phyloP scores from a whole-genome alignment of 2,888 invertebrate genomes.

The Oscheius sp. region DNA sequence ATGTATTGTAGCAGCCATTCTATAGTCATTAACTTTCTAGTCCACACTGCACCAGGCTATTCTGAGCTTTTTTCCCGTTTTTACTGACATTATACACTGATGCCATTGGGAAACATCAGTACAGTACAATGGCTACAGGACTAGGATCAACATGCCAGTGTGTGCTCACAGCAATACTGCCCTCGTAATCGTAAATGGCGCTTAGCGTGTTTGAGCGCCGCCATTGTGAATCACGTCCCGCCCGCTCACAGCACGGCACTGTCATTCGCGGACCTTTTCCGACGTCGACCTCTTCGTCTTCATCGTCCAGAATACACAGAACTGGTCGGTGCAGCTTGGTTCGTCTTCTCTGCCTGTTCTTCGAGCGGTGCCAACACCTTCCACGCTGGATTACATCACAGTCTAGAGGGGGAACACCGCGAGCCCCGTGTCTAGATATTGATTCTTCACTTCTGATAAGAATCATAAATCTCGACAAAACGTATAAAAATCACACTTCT shows the following conservation, averaged over 20 bases:
- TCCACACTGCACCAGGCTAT: too few relatives aligned
- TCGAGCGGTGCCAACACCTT: neutral
- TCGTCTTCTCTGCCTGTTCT: neutral
- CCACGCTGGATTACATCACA: neutral
- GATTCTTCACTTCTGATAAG: conserved; percentile 13
- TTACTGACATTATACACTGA: too few relatives aligned
- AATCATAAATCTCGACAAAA: conserved; percentile 16
- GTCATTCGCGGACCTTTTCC: conserved; percentile 30
- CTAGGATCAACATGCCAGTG: conserved; percentile 34
- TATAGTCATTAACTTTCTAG: too few relatives aligned
- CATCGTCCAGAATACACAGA: neutral
- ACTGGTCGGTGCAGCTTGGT: neutral
- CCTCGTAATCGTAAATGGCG: conserved; percentile 38
- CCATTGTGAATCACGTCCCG: conserved; percentile 35
- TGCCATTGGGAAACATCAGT: too few relatives aligned
- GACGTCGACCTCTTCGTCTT: conserved; percentile 17
- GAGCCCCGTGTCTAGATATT: conserved; percentile 13
- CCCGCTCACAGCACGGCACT: conserved; percentile 34
- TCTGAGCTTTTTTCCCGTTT: too few relatives aligned
- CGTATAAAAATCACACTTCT: conserved; percentile 14
- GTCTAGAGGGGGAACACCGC: neutral
- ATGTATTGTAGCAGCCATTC: too few relatives aligned
- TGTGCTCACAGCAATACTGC: conserved; percentile 37
- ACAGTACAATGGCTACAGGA: conserved; percentile 10
- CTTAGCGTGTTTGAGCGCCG: conserved; percentile 37